Percentiles rank a stretch among this genome's conserved stretches.
These are phyloP conservation scores for Columba janthina DNA, from an alignment of 2,113 vertebrate genomes.

Conservation along the genomic window DNA sequence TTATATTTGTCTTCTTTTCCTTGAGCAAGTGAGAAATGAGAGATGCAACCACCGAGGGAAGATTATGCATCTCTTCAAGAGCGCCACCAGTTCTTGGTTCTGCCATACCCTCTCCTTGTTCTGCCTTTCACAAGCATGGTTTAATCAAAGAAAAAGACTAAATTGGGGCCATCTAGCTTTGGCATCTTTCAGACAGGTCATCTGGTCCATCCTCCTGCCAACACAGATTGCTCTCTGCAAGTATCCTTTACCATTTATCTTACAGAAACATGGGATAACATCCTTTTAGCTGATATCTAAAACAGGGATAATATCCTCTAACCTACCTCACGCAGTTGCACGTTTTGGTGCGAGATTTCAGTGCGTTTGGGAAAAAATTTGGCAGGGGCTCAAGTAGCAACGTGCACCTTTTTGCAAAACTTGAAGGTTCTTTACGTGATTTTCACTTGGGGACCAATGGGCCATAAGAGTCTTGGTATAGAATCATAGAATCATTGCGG, in stretches of 20 bases:
- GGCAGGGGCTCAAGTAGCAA: background rate
- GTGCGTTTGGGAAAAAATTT: background rate
- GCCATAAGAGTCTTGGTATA: background rate
- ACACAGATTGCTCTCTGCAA: background rate
- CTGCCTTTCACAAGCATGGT: background rate
- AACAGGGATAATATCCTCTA: background rate
- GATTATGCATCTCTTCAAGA: background rate
- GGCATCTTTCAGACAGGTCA: background rate
- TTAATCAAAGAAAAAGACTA: slow-evolving; percentile 35
- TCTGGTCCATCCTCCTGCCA: background rate
- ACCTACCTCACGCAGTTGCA: background rate
- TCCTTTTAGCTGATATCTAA: background rate
- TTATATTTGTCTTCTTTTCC: background rate
- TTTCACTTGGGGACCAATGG: background rate
- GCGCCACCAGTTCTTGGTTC: background rate
- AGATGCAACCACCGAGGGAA: background rate
- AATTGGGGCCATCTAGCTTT: background rate
- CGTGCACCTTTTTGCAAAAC: background rate
- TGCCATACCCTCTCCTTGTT: background rate
- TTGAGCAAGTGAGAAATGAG: background rate
- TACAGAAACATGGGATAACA: background rate
- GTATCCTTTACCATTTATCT: background rate
- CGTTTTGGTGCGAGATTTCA: background rate
- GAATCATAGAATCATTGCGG: too few species aligned
- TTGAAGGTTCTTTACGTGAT: background rate